Percentiles rank a stretch among this genome's conserved stretches.
Conservation (phyloP, 1,140 invertebrate genomes). For the Musca domestica region DNA sequence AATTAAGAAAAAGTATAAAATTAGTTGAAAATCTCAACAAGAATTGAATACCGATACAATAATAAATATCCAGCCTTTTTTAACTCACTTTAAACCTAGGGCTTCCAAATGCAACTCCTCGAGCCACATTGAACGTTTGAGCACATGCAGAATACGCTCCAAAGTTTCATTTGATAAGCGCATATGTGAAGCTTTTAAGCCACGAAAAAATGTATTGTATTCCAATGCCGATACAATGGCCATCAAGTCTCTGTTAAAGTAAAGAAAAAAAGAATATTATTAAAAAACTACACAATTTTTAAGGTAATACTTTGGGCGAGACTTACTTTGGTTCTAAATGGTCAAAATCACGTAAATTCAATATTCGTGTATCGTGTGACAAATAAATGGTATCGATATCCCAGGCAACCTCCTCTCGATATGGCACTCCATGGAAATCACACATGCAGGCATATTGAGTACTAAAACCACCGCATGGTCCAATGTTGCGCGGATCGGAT, state of each 20-base stretch:
- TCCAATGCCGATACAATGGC: conserved; percentile 90
- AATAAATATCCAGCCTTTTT: neutral
- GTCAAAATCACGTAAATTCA: conserved; percentile 93
- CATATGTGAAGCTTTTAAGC: conserved; percentile 68
- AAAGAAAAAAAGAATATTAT: conserved; percentile 16
- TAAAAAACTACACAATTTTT: neutral
- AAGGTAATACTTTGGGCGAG: too few relatives aligned
- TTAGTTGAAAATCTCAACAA: neutral
- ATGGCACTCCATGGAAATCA: conserved; percentile 86
- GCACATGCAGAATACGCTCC: conserved; percentile 81
- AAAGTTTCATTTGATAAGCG: conserved; percentile 79
- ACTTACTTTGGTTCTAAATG: conserved; percentile 88
- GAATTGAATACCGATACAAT: too few relatives aligned
- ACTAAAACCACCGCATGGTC: conserved; percentile 91
- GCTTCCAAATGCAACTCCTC: conserved; percentile 83
- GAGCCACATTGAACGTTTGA: conserved; percentile 75
- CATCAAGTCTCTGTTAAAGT: conserved; percentile 74
- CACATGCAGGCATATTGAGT: conserved; percentile 97
- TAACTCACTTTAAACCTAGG: conserved; percentile 68
- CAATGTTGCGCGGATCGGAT: conserved; percentile 66
- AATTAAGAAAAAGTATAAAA: neutral
- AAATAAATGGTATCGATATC: conserved; percentile 96
- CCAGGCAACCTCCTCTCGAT: conserved; percentile 94
- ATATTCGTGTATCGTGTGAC: conserved; percentile 86
- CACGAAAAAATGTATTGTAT: conserved; percentile 92